Base-by-base conservation (phyloP, 2,888 invertebrate genomes). In the Reticulitermes lucifugus region DNA sequence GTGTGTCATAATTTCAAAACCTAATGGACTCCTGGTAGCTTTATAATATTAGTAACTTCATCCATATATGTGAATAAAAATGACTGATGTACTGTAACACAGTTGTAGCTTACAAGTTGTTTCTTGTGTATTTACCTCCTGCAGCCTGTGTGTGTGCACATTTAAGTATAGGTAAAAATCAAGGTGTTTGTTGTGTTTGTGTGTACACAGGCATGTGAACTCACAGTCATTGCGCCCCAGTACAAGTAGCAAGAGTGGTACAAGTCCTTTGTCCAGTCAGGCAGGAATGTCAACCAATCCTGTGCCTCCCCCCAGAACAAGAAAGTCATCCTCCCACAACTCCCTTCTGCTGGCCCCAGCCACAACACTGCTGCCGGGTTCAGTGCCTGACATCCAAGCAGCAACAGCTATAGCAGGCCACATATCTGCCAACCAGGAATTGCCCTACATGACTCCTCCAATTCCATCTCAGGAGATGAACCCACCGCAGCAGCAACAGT, bases 401-500 rank as follows among this genome's bases (percentile, higher is more conserved):
- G 96, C 96, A 14, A 95, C 95, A 80, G 97, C 97, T 10, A 97
- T 97, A 88, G 95, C 96, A 85, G 97, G 97, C 22, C 95, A 95
- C 89, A 93, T 97, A 88, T 96, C 97, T 65, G 97, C 97, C 70
- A 97, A 96, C 90, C 96, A 96, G 90, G 97, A 97, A 90, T 91
- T 97, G 89, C 97, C 97, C 0, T 97, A 97, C 90, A 97, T 97
- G 94, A 97, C 97, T 18, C 97, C 97, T 81, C 97, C 95, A 88
- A 90, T 96, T 22, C 51, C 83, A 88, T n/a, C 79, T 79, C 79
- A 51, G 90, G 71, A 79, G 43, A 46, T 79, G 14, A 9, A 43
- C 88, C 89, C 71, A 90, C 90, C 80, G 89, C 79, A 79, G 25
- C 90, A 89, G 46, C 90, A 89, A 77, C 89, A 89, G 29, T 91